Conservation (phyloP, 2,797 vertebrate species). For the Sebastes oblongus region DNA sequence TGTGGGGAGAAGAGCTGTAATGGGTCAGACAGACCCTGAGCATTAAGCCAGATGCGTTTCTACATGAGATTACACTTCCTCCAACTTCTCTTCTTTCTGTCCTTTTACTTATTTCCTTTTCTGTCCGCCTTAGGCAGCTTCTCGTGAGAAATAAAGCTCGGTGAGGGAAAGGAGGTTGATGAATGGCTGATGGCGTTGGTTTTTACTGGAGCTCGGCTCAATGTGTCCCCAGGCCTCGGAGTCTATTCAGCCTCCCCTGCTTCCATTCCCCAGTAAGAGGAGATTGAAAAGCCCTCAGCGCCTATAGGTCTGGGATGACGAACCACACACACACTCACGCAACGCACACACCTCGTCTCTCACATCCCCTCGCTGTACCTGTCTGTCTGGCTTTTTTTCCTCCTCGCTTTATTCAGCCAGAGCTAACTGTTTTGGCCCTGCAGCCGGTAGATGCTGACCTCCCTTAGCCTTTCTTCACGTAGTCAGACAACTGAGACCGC, state of each 20-base stretch:
- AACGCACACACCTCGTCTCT: neutral
- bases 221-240: conserved; percentile 32
- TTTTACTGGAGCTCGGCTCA: conserved; percentile 29
- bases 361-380: conserved; percentile 3
- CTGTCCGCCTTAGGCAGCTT: neutral
- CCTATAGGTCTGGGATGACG: conserved; percentile 11
- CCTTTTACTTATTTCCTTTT: conserved; percentile 13
- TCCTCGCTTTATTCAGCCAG: conserved; percentile 18
- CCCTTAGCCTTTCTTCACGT: conserved; percentile 8
- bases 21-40: neutral
- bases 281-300: conserved; percentile 27
- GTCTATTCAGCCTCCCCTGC: conserved; percentile 27
- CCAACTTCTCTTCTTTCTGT: neutral
- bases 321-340: conserved; percentile 8
- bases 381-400: conserved; percentile 14
- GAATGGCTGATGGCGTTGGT: conserved; percentile 36
- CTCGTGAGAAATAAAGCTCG: conserved; percentile 23
- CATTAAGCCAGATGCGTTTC: conserved; percentile 5
- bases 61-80: neutral
- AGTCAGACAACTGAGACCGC: conserved; percentile 13
- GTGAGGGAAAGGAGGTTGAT: conserved; percentile 32
- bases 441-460: conserved; percentile 24
- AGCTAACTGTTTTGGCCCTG: conserved; percentile 37
- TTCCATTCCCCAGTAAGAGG: conserved; percentile 16
- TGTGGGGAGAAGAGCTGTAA: neutral